A percentile compares a stretch with the other conserved stretches of the same genome.
These are phyloP conservation scores for Latrodectus hesperus DNA, from an alignment of 2,888 invertebrate species.

Conservation along the genomic window DNA sequence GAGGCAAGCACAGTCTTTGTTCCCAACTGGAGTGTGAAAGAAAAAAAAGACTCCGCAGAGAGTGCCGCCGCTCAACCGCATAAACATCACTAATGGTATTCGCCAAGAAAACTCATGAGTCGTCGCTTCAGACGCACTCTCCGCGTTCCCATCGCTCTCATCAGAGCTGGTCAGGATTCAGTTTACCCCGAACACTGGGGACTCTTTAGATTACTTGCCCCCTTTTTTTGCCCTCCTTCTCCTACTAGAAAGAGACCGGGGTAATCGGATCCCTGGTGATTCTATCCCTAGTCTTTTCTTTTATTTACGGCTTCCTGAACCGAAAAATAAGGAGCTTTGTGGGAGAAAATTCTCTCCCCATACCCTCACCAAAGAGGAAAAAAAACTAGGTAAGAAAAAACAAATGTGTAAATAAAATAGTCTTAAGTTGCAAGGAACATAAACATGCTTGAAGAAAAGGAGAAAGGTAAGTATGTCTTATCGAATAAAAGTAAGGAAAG, in stretches of 20 bases:
- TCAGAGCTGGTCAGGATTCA: slow-evolving; percentile 24
- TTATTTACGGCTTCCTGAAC: slow-evolving; percentile 60
- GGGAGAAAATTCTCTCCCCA: slow-evolving; percentile 25
- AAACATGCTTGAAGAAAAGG: slow-evolving; percentile 27
- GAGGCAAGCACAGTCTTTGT: too few relatives aligned
- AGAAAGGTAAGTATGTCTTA: background rate
- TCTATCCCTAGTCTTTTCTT: slow-evolving; percentile 36
- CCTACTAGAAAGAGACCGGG: slow-evolving; percentile 9
- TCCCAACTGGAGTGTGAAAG: background rate
- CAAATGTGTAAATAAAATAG: slow-evolving; percentile 55
- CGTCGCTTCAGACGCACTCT: slow-evolving; percentile 10
- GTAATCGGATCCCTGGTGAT: slow-evolving; percentile 43
- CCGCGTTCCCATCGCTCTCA: slow-evolving; percentile 14
- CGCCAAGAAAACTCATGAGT: slow-evolving; percentile 14
- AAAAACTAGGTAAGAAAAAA: slow-evolving; percentile 9
- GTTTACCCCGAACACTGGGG: slow-evolving; percentile 40
- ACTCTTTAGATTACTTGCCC: slow-evolving; percentile 36
- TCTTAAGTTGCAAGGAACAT: slow-evolving; percentile 27
- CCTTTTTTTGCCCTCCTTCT: slow-evolving; percentile 5
- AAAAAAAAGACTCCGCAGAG: background rate
- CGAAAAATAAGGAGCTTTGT: slow-evolving; percentile 56
- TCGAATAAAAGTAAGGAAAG: too few relatives aligned
- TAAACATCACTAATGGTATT: slow-evolving; percentile 31
- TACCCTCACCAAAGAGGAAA: background rate
- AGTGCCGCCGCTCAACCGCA: slow-evolving; percentile 18